Evolutionary conservation across 1,140 invertebrate genomes (phyloP), one percentile per base, ranked within the genome.

Genomic region (Temnothorax nylanderi): DNA sequence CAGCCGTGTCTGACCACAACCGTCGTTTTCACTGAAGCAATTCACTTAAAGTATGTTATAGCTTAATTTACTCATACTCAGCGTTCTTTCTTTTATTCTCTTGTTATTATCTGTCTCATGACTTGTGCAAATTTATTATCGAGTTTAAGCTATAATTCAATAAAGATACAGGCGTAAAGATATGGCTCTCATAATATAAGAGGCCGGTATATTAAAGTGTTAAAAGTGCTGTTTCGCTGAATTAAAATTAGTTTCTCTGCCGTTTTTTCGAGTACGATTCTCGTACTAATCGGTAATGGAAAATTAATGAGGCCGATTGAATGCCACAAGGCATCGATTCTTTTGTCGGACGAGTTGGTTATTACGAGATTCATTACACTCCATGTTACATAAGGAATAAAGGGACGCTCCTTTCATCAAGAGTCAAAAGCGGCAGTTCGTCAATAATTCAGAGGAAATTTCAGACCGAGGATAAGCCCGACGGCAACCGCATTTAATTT

Each of bases 391-490:
- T 51, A 13, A n/a, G 41, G 32, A 82, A 74, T 72, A 74, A 82
- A 82, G 51, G 67, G 18, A 34, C 54, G 54, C 13, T 72, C 26
- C 41, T 82, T 82, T 74, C 67, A 82, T 21, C 69, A 58, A 58
- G 54, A 60, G 54, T 74, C 80, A 82, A 74, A 82, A 44, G 80
- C 80, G 54, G 26, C 54, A 47, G 41, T 49, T 84, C 80, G 80
- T 84, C 80, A 84, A 84, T 84, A 84, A 84, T 84, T 74, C 69
- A 84, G 41, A 37, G 54, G 69, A 74, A 37, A 84, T 84, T 84
- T 84, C 69, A 8, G 21, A n/a, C 16, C 37, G 67, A 26, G 65
- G 47, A 75, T 84, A 75, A 84, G 69, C 80, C 21, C 69, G 67
- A 60, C 54, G 54, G 54, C 54, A 34, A 41, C 41, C 69, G 80